Evolutionary conservation across 1,140 invertebrate genomes (phyloP).

Genomic region (Harlomillsia oculata): DNA sequence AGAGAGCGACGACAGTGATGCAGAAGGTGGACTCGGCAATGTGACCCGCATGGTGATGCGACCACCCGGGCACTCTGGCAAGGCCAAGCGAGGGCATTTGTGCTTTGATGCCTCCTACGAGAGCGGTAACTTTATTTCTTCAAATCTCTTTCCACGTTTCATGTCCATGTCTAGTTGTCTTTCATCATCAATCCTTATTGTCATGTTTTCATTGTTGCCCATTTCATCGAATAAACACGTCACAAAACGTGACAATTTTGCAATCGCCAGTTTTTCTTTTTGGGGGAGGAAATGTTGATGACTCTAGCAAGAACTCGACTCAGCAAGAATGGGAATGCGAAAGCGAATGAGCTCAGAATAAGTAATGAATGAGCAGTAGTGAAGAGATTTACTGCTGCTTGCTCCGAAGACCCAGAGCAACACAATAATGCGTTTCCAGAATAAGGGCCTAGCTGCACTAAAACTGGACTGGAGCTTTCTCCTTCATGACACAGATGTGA

Average conservation of each 20-base stretch:
- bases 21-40: conserved; percentile 87
- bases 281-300: no score
- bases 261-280: no score
- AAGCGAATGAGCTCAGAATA: no score
- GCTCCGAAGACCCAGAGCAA: no score
- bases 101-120: conserved; percentile 98
- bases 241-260: neutral
- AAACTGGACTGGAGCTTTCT: no score
- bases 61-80: conserved; percentile 86
- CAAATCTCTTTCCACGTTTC: neutral
- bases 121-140: conserved; percentile 50
- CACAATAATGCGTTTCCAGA: no score
- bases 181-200: neutral
- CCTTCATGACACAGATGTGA: no score
- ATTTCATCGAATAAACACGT: neutral
- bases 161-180: neutral
- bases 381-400: no score
- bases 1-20: conserved; percentile 93
- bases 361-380: no score
- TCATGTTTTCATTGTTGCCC: neutral
- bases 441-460: no score
- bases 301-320: no score
- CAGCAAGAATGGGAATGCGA: no score
- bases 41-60: conserved; percentile 83
- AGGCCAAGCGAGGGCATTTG: conserved; percentile 84